Conservation (phyloP, 2,113 vertebrate species). For the Otis tarda region DNA sequence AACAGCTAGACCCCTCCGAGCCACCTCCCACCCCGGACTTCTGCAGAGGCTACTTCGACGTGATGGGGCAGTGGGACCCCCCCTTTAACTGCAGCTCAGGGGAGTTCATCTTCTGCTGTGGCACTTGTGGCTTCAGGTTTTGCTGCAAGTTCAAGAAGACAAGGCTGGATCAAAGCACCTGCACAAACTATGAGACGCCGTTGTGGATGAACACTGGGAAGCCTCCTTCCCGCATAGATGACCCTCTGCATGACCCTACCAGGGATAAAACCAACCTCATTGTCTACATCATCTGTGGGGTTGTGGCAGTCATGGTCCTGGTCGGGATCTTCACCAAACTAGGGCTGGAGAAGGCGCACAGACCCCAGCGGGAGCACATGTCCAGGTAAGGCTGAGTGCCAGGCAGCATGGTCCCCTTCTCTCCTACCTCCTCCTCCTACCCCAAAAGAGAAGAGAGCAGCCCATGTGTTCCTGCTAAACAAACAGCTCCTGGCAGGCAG, state of each 20-base stretch:
- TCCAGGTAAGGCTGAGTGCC: constrained; percentile 83
- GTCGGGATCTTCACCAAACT: constrained; percentile 99
- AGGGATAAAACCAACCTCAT: constrained; percentile 99
- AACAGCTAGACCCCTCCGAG: constrained; percentile 83
- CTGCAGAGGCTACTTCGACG: constrained; percentile 96
- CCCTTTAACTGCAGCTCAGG: constrained; percentile 96
- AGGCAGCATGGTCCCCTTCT: background rate
- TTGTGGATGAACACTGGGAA: constrained; percentile 93
- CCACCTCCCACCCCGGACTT: constrained; percentile 88
- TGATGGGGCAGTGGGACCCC: constrained; percentile 99
- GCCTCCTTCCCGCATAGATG: constrained; percentile 89
- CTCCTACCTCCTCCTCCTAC: background rate
- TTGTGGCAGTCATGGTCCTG: constrained; percentile 99
- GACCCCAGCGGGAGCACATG: constrained; percentile 97
- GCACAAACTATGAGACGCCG: constrained; percentile 95
- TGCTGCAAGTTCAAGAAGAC: constrained; percentile 94
- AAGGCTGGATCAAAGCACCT: constrained; percentile 93
- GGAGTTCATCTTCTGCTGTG: constrained; percentile 96
- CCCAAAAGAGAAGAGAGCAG: background rate
- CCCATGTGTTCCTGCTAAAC: background rate
- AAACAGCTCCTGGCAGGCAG: background rate
- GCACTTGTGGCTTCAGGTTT: constrained; percentile 99
- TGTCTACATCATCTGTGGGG: constrained; percentile 98
- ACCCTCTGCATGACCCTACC: constrained; percentile 89
- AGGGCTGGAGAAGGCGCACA: constrained; percentile 96